Base-by-base conservation (phyloP, 2,113 vertebrate species). In the Rhea americana region DNA sequence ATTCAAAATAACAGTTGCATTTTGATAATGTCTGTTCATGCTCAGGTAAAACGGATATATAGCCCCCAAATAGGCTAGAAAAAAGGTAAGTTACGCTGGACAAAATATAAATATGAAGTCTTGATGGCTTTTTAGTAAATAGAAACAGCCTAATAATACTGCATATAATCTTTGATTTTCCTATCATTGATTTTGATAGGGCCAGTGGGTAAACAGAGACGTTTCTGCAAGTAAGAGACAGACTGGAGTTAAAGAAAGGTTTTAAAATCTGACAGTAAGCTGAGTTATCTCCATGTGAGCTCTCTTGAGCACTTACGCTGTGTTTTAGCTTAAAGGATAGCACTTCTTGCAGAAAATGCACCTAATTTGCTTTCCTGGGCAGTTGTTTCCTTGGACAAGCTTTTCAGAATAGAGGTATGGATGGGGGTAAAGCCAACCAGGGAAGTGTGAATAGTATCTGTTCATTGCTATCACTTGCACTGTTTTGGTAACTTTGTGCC, bases 351-450 rank as follows among this genome's bases (percentile, higher is more conserved):
- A 89, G 21, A 90, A 90, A 88, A 65, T 9, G 1, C 3, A 63
- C 59, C n/a, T 88, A 41, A 56, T 5, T 39, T 91, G n/a, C 63
- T 87, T 94, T 73, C 48, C 37, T 45, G 4, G 32, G 78, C 32
- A 75, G 87, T 74, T 85, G 7, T 82, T 94, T 91, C 37, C 67
- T 93, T 93, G 71, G 55, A 73, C 53, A 48, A 77, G 24, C n/a
- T 48, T 83, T 82, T 77, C 82, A 84, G 74, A 86, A 81, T 8
- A 67, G 5, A 2, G 78, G 5, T 58, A 62, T 58, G 55, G 90
- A 62, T 58, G 55, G 90, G 70, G 88, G 88, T 56, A 80, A 65
- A 82, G 53, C 28, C 55, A 87, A 67, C 10, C 48, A 47, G 8
- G 6, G 6, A 19, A 78, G 25, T 7, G 19, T n/a, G 41, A 50